Evolutionary conservation across 2,113 vertebrate species (phyloP), one percentile per base, ranked within the genome.

Genomic region (Amphiprion ocellaris): DNA sequence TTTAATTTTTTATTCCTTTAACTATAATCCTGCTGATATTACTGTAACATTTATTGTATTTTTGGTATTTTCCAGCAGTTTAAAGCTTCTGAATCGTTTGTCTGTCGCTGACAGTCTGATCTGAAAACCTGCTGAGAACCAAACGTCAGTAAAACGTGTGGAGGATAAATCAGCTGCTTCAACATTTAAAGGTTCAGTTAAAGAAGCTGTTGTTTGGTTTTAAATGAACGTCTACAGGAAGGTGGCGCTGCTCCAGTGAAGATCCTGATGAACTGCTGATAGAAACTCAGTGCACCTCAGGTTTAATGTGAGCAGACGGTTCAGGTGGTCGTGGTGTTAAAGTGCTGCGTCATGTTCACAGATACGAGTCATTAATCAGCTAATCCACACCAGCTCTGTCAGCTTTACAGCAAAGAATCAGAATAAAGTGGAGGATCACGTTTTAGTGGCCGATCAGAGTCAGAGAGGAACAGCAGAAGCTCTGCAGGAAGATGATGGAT

Each of bases 381-480:
- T 86, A 80, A 84, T 82, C 79, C 62, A 62, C 61, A 76, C 72
- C 59, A 72, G 17, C 76, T 85, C 62, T 73, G 69, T 81, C 74
- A 30, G 61, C 75, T 61, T 16, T 52, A 70, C 24, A 54, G 28
- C 9, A 24, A 26, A 49, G 24, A 63, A 53, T 33, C 2, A 7
- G 66, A 69, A 60, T 9, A 37, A 47, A 71, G 23, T 16, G 72
- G 26, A 16, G 62, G 19, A 68, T 49, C 1, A 2, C 64, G 30
- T 23, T 46, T 41, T 52, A 14, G 68, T 62, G 33, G 59, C 58
- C 59, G 44, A 6, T 74, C 39, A 54, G 39, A n/a, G 54, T 55
- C 0, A 47, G 33, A 58, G 59, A 33, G 33, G 33, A 37, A 37
- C 33, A 58, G 59, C 8, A 23, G 59, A 64, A 67, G 50, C 52